These are phyloP conservation scores for Schizothorax lantsangensis DNA, from an alignment of 2,797 vertebrate species.

Conservation along the genomic window DNA sequence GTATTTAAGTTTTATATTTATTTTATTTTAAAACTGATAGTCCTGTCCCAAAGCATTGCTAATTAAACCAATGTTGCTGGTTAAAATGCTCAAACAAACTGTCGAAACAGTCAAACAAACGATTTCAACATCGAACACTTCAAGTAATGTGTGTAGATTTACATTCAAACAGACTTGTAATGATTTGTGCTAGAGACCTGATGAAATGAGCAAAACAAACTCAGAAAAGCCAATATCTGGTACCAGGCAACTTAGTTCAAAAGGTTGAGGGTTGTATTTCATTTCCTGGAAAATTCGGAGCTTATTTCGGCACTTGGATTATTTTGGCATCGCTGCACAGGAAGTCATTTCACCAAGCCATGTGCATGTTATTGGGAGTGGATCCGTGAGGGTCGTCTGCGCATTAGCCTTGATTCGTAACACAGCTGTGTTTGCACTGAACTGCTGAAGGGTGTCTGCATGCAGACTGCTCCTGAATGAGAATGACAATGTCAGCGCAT, in stretches of 20 bases:
- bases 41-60: neutral
- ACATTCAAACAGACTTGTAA: neutral
- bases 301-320: conserved; percentile 22
- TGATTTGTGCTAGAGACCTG: neutral
- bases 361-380: conserved; percentile 1
- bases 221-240: neutral
- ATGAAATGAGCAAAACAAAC: neutral
- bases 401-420: conserved; percentile 20
- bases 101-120: neutral
- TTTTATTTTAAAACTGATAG: neutral
- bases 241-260: conserved; percentile 1
- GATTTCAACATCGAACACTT: neutral
- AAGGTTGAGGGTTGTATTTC: conserved; percentile 6
- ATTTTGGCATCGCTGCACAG: conserved; percentile 22
- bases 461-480: conserved; percentile 6
- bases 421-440: conserved; percentile 40
- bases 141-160: conserved; percentile 1
- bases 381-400: conserved; percentile 22
- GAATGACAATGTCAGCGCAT: neutral
- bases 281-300: conserved; percentile 13
- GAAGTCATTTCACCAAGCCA: conserved; percentile 1
- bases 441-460: conserved; percentile 23
- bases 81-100: neutral
- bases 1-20: conserved; percentile 3
- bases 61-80: neutral